These are phyloP conservation scores for Stigmatopora nigra DNA, from an alignment of 2,113 vertebrate species.

Conservation along the genomic window DNA sequence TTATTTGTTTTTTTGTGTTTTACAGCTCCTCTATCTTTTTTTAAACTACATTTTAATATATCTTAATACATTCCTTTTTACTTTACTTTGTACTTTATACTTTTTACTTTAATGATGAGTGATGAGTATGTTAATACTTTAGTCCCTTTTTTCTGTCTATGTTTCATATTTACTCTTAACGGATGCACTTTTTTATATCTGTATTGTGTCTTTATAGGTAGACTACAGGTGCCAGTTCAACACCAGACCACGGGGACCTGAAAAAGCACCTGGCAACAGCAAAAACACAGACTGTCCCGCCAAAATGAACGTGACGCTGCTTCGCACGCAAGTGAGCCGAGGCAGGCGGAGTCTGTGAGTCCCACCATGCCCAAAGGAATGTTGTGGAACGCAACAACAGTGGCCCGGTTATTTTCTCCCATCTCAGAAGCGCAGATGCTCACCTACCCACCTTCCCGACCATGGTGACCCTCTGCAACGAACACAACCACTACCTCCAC, in stretches of 20 bases:
- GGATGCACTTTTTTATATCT: too few relatives aligned
- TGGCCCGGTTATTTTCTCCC: not conserved
- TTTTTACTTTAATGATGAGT: too few relatives aligned
- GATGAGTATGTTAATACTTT: too few relatives aligned
- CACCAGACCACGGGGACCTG: not conserved
- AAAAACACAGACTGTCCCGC: conserved; percentile 1
- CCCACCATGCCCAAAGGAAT: too few relatives aligned
- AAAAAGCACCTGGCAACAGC: not conserved
- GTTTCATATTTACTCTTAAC: too few relatives aligned
- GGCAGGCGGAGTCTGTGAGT: conserved; percentile 1
- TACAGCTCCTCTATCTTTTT: too few relatives aligned
- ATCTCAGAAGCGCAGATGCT: not conserved
- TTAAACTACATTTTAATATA: too few relatives aligned
- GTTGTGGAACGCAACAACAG: too few relatives aligned
- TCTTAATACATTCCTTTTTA: too few relatives aligned
- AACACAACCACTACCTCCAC: not conserved
- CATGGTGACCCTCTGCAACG: not conserved
- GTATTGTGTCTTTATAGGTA: not conserved
- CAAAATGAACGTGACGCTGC: not conserved
- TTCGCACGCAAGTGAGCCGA: conserved; percentile 1
- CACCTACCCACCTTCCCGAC: not conserved
- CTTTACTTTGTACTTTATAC: too few relatives aligned
- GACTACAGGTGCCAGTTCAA: not conserved
- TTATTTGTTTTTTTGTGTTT: too few relatives aligned
- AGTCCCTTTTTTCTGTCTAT: too few relatives aligned